phyloP scores from a whole-genome alignment of 2,113 vertebrate genomes.

The Pimephales promelas region DNA sequence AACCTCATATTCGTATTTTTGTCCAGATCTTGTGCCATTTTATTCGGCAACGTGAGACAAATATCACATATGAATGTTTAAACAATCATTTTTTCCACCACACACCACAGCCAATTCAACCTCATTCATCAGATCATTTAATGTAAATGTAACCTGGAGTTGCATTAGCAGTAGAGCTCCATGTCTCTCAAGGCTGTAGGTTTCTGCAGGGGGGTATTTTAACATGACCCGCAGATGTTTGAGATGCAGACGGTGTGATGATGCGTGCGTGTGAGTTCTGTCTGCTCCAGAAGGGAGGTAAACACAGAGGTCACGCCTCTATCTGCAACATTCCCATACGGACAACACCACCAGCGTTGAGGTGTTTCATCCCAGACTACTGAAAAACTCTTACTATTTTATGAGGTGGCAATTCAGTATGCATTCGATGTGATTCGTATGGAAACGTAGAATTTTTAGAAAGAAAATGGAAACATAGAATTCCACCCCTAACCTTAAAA shows the following conservation, averaged over 20 bases:
- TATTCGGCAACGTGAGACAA: background rate
- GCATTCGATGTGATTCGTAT: background rate
- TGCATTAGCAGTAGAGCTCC: background rate
- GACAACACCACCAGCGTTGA: constrained; percentile 48
- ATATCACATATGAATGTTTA: background rate
- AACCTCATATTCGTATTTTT: too few relatives aligned
- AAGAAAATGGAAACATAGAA: background rate
- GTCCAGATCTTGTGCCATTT: background rate
- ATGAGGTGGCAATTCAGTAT: background rate
- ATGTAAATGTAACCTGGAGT: background rate
- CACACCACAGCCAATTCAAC: background rate
- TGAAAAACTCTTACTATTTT: background rate
- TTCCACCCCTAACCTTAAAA: too few relatives aligned
- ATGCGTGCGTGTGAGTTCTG: constrained; percentile 55
- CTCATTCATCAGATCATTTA: background rate
- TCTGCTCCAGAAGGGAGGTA: constrained; percentile 57
- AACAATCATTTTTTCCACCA: background rate
- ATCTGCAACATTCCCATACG: constrained; percentile 53
- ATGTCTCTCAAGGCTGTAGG: background rate
- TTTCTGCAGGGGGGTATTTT: constrained; percentile 23
- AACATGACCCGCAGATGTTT: background rate
- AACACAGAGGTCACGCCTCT: constrained; percentile 57
- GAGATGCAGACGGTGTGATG: constrained; percentile 55
- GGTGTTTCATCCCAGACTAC: background rate
- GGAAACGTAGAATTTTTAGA: background rate